A percentile compares a stretch with the other conserved stretches of the same genome.
Conservation (phyloP, 1,140 invertebrate genomes). For the Lethocerus indicus region DNA sequence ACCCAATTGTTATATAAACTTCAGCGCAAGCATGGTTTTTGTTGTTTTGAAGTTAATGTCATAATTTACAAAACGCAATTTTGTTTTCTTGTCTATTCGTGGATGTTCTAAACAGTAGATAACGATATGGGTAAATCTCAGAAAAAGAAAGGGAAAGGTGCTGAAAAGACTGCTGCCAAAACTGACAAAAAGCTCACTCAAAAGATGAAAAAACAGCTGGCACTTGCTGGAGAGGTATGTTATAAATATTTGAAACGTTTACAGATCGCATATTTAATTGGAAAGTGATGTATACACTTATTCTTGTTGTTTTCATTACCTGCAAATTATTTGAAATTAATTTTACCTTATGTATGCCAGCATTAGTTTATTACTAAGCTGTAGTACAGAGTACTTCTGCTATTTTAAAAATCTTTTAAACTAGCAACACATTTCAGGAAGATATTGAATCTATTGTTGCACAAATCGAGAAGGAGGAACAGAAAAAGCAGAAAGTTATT, state of each 20-base stretch:
- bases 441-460: constrained; percentile 71
- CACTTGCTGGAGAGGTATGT: constrained; percentile 65
- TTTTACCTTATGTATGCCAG: too few relatives aligned
- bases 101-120: too few relatives aligned
- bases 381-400: neutral
- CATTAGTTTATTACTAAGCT: neutral
- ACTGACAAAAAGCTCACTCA: constrained; percentile 74
- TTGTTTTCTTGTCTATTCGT: neutral
- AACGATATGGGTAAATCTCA: constrained; percentile 77
- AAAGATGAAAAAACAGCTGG: constrained; percentile 70
- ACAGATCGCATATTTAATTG: too few relatives aligned
- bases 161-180: constrained; percentile 72
- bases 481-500: constrained; percentile 44
- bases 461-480: constrained; percentile 64
- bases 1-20: too few relatives aligned
- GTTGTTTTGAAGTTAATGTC: neutral
- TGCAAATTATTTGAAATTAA: too few relatives aligned
- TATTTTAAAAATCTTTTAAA: constrained; percentile 19
- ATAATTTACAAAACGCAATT: neutral
- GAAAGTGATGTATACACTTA: too few relatives aligned
- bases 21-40: neutral
- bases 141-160: constrained; percentile 75
- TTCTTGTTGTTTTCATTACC: too few relatives aligned
- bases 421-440: too few relatives aligned
- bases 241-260: too few relatives aligned